These are phyloP conservation scores for Zoanthus solanderi DNA, from an alignment of 92 coral and sea anemone genomes.

Conservation along the genomic window DNA sequence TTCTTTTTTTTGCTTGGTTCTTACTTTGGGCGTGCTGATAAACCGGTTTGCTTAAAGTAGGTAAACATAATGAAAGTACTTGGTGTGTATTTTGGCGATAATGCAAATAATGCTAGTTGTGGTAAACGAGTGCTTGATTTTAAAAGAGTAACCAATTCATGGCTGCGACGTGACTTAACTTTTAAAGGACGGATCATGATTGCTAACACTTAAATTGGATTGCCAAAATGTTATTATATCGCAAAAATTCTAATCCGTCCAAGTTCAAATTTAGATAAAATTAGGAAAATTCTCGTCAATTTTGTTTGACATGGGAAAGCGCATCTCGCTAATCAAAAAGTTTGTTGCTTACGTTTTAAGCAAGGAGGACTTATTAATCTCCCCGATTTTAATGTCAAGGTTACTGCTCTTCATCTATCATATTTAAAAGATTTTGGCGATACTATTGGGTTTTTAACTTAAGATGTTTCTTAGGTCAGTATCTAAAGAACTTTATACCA, in stretches of 20 bases:
- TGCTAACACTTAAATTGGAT: neutral
- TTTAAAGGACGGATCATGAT: neutral
- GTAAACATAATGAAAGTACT: slow-evolving; percentile 31
- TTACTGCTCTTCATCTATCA: neutral
- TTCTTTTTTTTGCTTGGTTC: too few relatives aligned
- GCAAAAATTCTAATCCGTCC: too few relatives aligned
- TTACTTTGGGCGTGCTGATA: neutral
- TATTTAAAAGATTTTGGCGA: neutral
- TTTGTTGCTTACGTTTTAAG: neutral
- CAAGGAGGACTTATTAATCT: neutral
- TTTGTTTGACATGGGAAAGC: neutral
- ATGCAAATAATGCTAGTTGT: neutral
- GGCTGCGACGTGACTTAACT: neutral
- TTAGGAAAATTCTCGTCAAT: slow-evolving; percentile 1
- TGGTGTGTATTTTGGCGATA: neutral
- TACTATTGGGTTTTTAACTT: neutral
- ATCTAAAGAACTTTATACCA: neutral
- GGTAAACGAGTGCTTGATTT: neutral
- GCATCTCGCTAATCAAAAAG: neutral
- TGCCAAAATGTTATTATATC: neutral
- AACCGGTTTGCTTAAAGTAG: slow-evolving; percentile 31
- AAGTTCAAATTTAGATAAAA: neutral
- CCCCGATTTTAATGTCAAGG: neutral
- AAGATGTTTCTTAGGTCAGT: neutral
- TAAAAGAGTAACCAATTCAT: neutral